These are phyloP conservation scores for Parazoanthus swiftii DNA, from an alignment of 92 coral and sea anemone genomes.

Conservation along the genomic window DNA sequence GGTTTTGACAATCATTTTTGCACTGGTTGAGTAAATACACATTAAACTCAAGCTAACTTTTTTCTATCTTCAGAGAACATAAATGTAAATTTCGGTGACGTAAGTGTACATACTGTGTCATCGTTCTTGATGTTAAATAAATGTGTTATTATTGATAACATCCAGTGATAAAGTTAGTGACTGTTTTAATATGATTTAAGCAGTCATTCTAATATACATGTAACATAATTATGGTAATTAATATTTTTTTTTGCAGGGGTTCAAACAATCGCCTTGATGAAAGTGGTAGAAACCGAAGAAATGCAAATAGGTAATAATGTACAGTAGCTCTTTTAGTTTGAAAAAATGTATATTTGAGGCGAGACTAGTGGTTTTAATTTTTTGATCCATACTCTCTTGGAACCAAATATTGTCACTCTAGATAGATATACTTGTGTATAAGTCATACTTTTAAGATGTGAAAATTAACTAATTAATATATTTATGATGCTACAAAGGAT, in stretches of 20 bases:
- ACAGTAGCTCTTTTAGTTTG: background rate
- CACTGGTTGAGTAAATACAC: background rate
- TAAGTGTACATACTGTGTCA: too few relatives aligned
- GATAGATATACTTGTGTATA: too few relatives aligned
- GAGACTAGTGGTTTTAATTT: too few relatives aligned
- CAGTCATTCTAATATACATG: background rate
- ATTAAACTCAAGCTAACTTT: background rate
- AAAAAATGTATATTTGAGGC: background rate
- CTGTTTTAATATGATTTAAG: too few relatives aligned
- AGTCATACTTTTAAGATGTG: too few relatives aligned
- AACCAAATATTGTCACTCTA: too few relatives aligned
- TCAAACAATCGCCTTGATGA: constrained; percentile 30
- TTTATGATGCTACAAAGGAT: too few relatives aligned
- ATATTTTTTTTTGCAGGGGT: background rate
- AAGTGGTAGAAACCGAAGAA: constrained; percentile 9
- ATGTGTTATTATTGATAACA: background rate
- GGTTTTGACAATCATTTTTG: too few relatives aligned
- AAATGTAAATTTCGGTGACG: background rate
- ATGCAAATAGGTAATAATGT: background rate
- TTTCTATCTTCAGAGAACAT: background rate
- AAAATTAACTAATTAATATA: too few relatives aligned
- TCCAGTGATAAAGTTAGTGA: too few relatives aligned
- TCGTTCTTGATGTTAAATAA: background rate
- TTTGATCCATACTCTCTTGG: too few relatives aligned
- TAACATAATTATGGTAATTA: too few relatives aligned